Conservation (phyloP, 1,140 invertebrate species). For the Tigriopus japonicus region DNA sequence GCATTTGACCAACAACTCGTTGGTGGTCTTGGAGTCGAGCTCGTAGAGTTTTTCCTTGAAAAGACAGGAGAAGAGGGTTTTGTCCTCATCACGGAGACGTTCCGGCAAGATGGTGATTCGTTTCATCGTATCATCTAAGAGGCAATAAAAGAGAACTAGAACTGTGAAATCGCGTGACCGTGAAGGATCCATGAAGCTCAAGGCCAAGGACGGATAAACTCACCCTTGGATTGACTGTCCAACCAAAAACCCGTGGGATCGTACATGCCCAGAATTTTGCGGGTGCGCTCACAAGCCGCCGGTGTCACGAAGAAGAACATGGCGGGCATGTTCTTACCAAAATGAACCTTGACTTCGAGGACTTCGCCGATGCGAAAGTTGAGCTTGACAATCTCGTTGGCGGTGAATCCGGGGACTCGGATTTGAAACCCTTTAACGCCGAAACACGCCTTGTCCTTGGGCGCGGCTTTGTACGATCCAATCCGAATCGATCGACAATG, state of each 20-base stretch:
- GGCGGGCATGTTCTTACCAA: conserved; percentile 46
- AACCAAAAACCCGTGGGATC: conserved; percentile 28
- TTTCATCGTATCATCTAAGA: conserved; percentile 39
- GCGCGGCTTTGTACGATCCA: conserved; percentile 51
- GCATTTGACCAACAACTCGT: conserved; percentile 53
- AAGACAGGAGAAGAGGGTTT: conserved; percentile 43
- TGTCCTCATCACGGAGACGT: conserved; percentile 40
- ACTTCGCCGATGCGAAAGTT: conserved; percentile 35
- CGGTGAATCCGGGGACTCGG: conserved; percentile 35
- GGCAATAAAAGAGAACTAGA: neutral
- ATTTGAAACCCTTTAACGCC: conserved; percentile 42
- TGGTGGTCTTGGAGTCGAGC: conserved; percentile 48
- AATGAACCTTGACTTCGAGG: conserved; percentile 48
- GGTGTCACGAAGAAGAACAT: conserved; percentile 53
- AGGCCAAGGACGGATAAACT: conserved; percentile 24
- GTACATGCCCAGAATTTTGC: conserved; percentile 44
- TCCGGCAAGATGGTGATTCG: conserved; percentile 57
- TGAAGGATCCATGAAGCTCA: conserved; percentile 6
- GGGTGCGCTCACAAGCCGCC: conserved; percentile 40
- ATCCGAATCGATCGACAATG: conserved; percentile 49
- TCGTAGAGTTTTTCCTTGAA: conserved; percentile 39
- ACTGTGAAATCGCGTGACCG: neutral
- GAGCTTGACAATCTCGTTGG: conserved; percentile 27
- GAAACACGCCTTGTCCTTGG: conserved; percentile 40
- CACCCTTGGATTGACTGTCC: conserved; percentile 37